Base-by-base conservation (phyloP, 2,888 invertebrate species). In the Nomada ferruginata region DNA sequence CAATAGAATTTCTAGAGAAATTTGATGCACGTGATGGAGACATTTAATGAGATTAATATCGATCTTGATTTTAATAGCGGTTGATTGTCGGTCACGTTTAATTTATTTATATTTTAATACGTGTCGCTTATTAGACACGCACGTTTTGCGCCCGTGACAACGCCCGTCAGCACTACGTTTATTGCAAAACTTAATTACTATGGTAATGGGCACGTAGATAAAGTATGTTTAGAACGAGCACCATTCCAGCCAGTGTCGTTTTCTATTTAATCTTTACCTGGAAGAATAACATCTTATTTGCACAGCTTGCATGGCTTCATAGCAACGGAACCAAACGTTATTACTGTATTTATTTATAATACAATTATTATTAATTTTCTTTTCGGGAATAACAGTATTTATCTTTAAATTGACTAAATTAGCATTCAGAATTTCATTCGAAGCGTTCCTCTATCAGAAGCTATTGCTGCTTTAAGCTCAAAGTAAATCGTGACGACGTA, bases 161-260 rank as follows among this genome's bases (percentile, higher is more conserved):
- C 20, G 65, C 53, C 65, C 29, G 13, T 26, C 42, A 42, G 20
- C 20, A 29, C 71, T 44, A 52, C 50, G 57, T 26, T 72, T 60
- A 64, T 76, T 59, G 23, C 42, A 50, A 42, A 59, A 42, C 44
- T 60, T 77, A 59, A 77, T 77, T 77, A 77, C 52, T 60, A 77
- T 72, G 77, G 42, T 77, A 77, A 77, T 72, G 36, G 15, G 59
- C 57, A n/a, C 57, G 13, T 20, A 52, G 13, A 9, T 11, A 2
- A 1, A 20, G n/a, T 77, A 77, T 65, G 44, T 44, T 77, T 72
- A 77, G 52, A 60, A n/a, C 26, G 9, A 9, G 13, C 42, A 20
- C 42, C 29, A 60, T 29, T 42, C 50, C 0, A 3, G 18, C 4
- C 59, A 13, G 64, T 59, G 42, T 44, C 60, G 20, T 44, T 50